Evolutionary conservation across 1,140 invertebrate species (phyloP).

Genomic region (Elymnias hypermnestra): DNA sequence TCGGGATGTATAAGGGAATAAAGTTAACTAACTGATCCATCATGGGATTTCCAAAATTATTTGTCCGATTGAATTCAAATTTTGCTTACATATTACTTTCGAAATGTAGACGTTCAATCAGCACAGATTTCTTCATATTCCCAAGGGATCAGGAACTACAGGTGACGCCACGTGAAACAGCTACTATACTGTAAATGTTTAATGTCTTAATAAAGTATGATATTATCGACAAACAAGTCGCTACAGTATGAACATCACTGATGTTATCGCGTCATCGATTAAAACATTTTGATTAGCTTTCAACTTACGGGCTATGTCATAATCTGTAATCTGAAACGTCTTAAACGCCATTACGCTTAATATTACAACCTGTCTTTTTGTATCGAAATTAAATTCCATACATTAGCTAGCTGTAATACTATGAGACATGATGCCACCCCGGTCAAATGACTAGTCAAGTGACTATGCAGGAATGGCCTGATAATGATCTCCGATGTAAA

Average conservation of each 20-base stretch:
- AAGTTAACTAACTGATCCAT: too few species aligned
- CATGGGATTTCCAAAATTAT: too few species aligned
- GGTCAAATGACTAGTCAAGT: constrained; percentile 71
- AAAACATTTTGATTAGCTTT: constrained; percentile 76
- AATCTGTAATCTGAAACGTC: constrained; percentile 56
- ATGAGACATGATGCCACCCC: constrained; percentile 69
- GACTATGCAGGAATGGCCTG: constrained; percentile 67
- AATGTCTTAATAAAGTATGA: constrained; percentile 14
- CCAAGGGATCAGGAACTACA: too few species aligned
- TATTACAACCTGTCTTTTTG: constrained; percentile 42
- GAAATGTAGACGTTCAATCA: too few species aligned
- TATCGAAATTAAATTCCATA: constrained; percentile 67
- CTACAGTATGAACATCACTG: constrained; percentile 38
- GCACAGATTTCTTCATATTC: too few species aligned
- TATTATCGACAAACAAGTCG: constrained; percentile 21
- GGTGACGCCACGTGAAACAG: too few species aligned
- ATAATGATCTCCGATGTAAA: constrained; percentile 65
- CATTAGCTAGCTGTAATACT: constrained; percentile 64
- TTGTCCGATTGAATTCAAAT: too few species aligned
- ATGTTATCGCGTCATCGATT: constrained; percentile 70
- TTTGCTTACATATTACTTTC: too few species aligned
- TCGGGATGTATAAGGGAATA: too few species aligned
- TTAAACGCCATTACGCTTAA: constrained; percentile 49
- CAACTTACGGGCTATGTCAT: constrained; percentile 70
- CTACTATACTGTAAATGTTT: too few species aligned